phyloP scores from a whole-genome alignment of 2,888 invertebrate genomes.

The Dilophus febrilis region DNA sequence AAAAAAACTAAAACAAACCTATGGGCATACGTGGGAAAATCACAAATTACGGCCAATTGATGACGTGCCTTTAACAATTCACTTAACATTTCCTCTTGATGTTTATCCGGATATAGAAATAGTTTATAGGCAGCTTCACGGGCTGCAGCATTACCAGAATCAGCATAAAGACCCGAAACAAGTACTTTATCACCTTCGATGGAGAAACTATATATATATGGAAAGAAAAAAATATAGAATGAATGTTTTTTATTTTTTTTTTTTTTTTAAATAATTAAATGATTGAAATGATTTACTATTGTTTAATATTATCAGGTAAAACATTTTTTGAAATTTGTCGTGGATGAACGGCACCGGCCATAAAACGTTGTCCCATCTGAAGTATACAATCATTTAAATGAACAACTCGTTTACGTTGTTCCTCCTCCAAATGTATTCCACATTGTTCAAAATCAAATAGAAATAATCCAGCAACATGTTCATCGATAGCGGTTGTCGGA shows the following conservation, averaged over 20 bases:
- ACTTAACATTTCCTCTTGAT: slow-evolving; percentile 58
- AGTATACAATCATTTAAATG: slow-evolving; percentile 72
- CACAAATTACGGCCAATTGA: slow-evolving; percentile 71
- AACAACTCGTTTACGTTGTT: slow-evolving; percentile 50
- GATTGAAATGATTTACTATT: slow-evolving; percentile 53
- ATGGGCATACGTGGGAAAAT: slow-evolving; percentile 77
- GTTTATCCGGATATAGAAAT: slow-evolving; percentile 59
- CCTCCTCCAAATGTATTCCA: slow-evolving; percentile 81
- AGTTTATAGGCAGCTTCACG: slow-evolving; percentile 79
- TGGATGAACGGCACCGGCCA: slow-evolving; percentile 55
- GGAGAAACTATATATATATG: slow-evolving; percentile 32
- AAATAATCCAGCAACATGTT: slow-evolving; percentile 75
- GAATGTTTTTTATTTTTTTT: background rate
- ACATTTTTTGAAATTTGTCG: slow-evolving; percentile 43
- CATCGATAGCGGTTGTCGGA: slow-evolving; percentile 53
- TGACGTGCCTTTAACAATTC: slow-evolving; percentile 58
- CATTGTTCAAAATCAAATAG: slow-evolving; percentile 95
- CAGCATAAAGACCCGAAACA: slow-evolving; percentile 68
- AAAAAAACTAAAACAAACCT: slow-evolving; percentile 29
- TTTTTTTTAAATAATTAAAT: background rate
- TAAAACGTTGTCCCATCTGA: slow-evolving; percentile 67
- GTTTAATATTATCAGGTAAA: slow-evolving; percentile 54
- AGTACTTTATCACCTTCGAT: slow-evolving; percentile 53
- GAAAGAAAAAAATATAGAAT: background rate
- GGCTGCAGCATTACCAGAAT: slow-evolving; percentile 57